Base-by-base conservation (phyloP, 2,113 vertebrate genomes). In the Marmota monax region DNA sequence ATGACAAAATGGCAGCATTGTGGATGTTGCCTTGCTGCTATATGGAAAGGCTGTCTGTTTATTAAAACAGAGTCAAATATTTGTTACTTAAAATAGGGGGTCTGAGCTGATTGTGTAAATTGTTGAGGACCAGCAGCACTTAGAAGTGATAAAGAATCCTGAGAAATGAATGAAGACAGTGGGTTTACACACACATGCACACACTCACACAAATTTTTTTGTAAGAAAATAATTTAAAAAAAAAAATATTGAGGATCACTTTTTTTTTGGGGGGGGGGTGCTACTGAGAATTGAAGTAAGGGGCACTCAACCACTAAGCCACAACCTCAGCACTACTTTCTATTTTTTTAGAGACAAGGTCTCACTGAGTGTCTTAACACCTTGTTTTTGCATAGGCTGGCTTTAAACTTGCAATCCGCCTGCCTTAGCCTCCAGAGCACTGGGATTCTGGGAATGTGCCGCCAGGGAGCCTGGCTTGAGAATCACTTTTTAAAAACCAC, bases 1-100 rank as follows among this genome's bases (percentile, higher is more conserved):
- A 90, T 56, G 73, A 91, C 77, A 92, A 93, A 89, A 88, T 65
- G 29, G 5, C 27, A 83, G n/a, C 29, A 93, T 37, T 88, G 12
- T 58, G 76, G 70, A 39, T 83, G 39, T 32, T 74, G 9, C 45
- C 42, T 77, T 29, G 29, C 13, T 79, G 74, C 48, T 92, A 4
- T 82, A 84, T 87, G 83, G 29, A 90, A 93, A 85, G 63, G 1
- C 25, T 76, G 25, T 83, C 37, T 86, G 29, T 45, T 94, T 67
- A 67, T 58, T 77, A 48, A 32, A 96, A 76, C 39, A 70, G 13
- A 9, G 37, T 45, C 73, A 76, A 39, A 34, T 37, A 83, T 89
- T 88, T 34, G 34, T 73, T 78, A 84, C 76, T 96, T 79, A 87
- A 72, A 82, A 70, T 37, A 77, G n/a, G 5, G 42, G 7, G 4